Conservation (phyloP, 1,140 invertebrate species). For the Trichogramma pretiosum region DNA sequence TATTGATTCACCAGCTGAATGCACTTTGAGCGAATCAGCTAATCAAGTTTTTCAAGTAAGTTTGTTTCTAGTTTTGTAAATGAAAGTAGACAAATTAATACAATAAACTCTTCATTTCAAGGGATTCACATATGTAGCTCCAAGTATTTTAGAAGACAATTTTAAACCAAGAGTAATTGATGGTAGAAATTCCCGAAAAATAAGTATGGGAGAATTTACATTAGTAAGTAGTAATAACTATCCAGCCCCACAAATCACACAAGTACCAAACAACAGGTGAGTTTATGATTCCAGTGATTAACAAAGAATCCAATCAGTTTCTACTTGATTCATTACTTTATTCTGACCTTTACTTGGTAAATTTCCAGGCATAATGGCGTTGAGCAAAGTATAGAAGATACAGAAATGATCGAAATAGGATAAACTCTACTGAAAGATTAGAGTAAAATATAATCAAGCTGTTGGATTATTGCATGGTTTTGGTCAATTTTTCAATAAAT, state of each 20-base stretch:
- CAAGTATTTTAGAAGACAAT: slow-evolving; percentile 89
- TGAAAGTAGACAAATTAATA: slow-evolving; percentile 4
- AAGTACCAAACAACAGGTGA: slow-evolving; percentile 34
- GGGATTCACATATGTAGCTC: slow-evolving; percentile 98
- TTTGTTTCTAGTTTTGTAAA: slow-evolving; percentile 7
- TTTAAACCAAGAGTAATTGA: slow-evolving; percentile 57
- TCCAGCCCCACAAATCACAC: slow-evolving; percentile 29
- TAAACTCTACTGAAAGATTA: too few species aligned
- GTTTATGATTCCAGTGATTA: neutral
- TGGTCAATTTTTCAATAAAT: too few species aligned
- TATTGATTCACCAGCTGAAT: slow-evolving; percentile 96
- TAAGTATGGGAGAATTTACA: slow-evolving; percentile 31
- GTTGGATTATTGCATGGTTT: too few species aligned
- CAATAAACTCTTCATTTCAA: slow-evolving; percentile 38
- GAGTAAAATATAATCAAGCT: too few species aligned
- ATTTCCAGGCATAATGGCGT: slow-evolving; percentile 32
- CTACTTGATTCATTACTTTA: neutral
- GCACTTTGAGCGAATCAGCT: slow-evolving; percentile 86
- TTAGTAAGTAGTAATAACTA: slow-evolving; percentile 30
- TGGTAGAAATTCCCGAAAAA: slow-evolving; percentile 61
- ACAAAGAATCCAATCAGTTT: neutral
- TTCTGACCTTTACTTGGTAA: neutral
- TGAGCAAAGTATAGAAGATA: slow-evolving; percentile 35
- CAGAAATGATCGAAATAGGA: slow-evolving; percentile 41
- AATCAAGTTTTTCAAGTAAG: slow-evolving; percentile 88